These are phyloP conservation scores for Hucho hucho DNA, from an alignment of 2,113 vertebrate species.

Conservation along the genomic window DNA sequence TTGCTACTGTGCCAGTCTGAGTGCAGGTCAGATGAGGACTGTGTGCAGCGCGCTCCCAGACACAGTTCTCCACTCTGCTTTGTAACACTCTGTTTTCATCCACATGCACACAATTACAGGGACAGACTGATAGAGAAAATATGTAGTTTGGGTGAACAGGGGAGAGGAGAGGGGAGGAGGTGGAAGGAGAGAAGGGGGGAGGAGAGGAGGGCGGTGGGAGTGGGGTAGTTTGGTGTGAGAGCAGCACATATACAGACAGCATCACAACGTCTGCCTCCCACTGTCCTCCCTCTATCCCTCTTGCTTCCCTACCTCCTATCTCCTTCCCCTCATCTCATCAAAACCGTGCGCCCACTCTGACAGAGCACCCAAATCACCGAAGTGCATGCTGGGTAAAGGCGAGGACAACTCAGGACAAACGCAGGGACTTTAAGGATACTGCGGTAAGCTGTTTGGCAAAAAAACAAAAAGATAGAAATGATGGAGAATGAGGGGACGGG, in stretches of 20 bases:
- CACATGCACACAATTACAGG: constrained; percentile 42
- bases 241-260: constrained; percentile 12
- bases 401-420: constrained; percentile 68
- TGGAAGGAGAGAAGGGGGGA: background rate
- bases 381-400: constrained; percentile 55
- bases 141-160: background rate
- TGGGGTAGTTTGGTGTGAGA: background rate
- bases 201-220: no score
- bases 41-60: constrained; percentile 31
- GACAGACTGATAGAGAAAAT: constrained; percentile 11
- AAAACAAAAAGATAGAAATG: constrained; percentile 14
- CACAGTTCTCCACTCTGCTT: constrained; percentile 36
- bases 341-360: constrained; percentile 51
- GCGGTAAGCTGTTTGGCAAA: constrained; percentile 57
- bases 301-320: background rate
- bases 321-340: constrained; percentile 38
- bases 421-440: constrained; percentile 67
- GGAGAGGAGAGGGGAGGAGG: no score
- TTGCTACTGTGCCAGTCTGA: constrained; percentile 32
- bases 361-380: constrained; percentile 47
- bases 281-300: background rate
- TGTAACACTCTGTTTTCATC: constrained; percentile 3
- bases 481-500: constrained; percentile 13
- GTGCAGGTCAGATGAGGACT: constrained; percentile 58
- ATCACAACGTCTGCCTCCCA: constrained; percentile 35